A percentile compares a stretch with the other conserved stretches of the same genome.
Evolutionary conservation across 2,797 vertebrate genomes (phyloP).

Genomic region (Gymnopithys bicolor): DNA sequence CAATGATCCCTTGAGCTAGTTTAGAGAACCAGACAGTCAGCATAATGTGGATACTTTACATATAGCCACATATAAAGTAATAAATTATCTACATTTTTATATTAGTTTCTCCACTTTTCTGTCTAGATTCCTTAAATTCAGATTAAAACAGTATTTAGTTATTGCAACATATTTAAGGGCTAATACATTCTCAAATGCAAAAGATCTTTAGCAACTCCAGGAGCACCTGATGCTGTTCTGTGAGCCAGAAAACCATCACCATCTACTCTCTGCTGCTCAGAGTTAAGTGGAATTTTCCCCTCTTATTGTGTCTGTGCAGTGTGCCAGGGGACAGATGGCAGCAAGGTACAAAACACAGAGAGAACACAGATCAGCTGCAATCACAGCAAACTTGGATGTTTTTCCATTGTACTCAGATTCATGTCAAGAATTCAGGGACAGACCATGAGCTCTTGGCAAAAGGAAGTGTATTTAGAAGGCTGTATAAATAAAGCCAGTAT

Average conservation of each 20-base stretch:
- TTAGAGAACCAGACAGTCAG: not conserved
- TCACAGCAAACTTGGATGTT: not conserved
- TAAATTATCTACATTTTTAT: not conserved
- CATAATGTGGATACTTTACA: not conserved
- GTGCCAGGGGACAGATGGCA: conserved; percentile 48
- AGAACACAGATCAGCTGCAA: not conserved
- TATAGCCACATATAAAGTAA: not conserved
- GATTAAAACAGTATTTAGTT: not conserved
- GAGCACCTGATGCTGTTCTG: not conserved
- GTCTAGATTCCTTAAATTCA: not conserved
- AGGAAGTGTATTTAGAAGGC: not conserved
- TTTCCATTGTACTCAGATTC: not conserved
- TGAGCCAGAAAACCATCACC: not conserved
- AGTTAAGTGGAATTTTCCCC: not conserved
- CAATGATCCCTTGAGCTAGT: not conserved
- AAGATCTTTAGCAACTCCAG: not conserved
- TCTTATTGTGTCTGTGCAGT: not conserved
- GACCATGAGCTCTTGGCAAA: not conserved
- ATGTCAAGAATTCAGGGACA: not conserved
- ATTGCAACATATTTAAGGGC: not conserved
- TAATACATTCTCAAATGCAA: not conserved
- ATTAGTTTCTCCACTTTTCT: not conserved
- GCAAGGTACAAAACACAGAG: conserved; percentile 23
- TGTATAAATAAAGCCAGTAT: not conserved
- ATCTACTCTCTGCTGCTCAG: not conserved